Evolutionary conservation across 2,113 vertebrate genomes (phyloP).

Genomic region (Sardina pilchardus): DNA sequence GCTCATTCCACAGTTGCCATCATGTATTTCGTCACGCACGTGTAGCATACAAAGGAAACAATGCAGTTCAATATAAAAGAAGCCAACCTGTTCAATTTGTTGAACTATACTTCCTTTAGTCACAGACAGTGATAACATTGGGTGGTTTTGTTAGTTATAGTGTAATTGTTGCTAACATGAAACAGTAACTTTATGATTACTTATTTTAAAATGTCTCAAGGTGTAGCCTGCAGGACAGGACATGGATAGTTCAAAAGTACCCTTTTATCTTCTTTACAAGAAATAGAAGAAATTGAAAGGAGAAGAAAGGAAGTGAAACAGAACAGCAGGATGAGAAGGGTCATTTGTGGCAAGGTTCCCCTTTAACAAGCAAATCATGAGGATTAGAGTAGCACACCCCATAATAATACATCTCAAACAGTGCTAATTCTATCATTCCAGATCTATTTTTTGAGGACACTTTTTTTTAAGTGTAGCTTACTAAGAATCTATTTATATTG

Average conservation of each 20-base stretch:
- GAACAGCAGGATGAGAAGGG: not conserved
- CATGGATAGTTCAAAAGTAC: too few relatives aligned
- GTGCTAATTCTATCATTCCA: not conserved
- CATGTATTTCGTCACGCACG: too few relatives aligned
- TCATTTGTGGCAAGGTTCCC: not conserved
- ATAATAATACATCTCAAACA: not conserved
- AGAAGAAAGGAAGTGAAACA: not conserved
- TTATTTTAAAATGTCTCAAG: too few relatives aligned
- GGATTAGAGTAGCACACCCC: not conserved
- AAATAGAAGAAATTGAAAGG: not conserved
- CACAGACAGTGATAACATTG: too few relatives aligned
- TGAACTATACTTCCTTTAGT: too few relatives aligned
- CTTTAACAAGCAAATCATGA: not conserved
- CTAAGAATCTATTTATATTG: slow-evolving; percentile 1
- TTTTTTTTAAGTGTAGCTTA: not conserved
- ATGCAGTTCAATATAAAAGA: too few relatives aligned
- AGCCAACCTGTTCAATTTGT: too few relatives aligned
- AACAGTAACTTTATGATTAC: not conserved
- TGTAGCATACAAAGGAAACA: too few relatives aligned
- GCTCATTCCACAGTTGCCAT: too few relatives aligned
- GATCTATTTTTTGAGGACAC: not conserved
- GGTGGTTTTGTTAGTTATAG: too few relatives aligned
- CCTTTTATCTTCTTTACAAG: too few relatives aligned
- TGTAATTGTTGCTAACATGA: not conserved
- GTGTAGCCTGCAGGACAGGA: too few relatives aligned